Base-by-base conservation (phyloP, 2,113 vertebrate species). In the Puffinus mauretanicus region DNA sequence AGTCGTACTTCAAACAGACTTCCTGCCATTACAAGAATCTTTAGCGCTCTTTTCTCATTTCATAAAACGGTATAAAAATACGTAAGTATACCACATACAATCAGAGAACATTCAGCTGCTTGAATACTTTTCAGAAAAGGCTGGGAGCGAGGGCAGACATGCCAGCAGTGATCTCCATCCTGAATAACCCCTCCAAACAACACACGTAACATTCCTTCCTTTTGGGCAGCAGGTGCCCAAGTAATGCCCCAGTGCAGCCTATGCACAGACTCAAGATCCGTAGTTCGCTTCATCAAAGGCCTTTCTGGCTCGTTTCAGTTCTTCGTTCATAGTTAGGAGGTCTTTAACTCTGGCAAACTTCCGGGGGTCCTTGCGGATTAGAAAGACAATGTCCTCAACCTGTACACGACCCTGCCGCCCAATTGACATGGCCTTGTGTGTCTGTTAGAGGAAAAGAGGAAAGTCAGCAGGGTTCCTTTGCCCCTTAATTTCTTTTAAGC, bases 201-300 rank as follows among this genome's bases (percentile, higher is more conserved):
- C 13, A 34, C 5, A 3, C 1, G 2, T 0, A 0, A 46, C 1
- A 5, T 46, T 77, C 19, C 17, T 75, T 70, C 60, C 61, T 51
- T 30, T 18, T 25, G n/a, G 46, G 61, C 49, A 69, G 55, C 46
- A 58, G 10, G 25, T 84, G n/a, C 47, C 29, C 20, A 38, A 40
- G 44, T 32, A 49, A 76, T 34, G 57, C 26, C 34, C 49, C 42
- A 24, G 40, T 26, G 34, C 51, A 65, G 61, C 30, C 47, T 40
- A 29, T 2, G 2, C 16, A 36, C 14, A n/a, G 11, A 44, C 70
- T 98, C 97, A 99, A 9, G 99, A 99, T 55, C 99, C 99, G 65
- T 99, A 99, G 90, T 99, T 99, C 0, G 99, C 99, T 91, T 99
- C 99, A 75, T 99, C 99, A 86, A 99, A 99, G 62, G 99, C 99